Percentiles rank a stretch among this genome's conserved stretches.
Evolutionary conservation across 2,113 vertebrate genomes (phyloP).

Genomic region (sheep (Ovis aries)): DNA sequence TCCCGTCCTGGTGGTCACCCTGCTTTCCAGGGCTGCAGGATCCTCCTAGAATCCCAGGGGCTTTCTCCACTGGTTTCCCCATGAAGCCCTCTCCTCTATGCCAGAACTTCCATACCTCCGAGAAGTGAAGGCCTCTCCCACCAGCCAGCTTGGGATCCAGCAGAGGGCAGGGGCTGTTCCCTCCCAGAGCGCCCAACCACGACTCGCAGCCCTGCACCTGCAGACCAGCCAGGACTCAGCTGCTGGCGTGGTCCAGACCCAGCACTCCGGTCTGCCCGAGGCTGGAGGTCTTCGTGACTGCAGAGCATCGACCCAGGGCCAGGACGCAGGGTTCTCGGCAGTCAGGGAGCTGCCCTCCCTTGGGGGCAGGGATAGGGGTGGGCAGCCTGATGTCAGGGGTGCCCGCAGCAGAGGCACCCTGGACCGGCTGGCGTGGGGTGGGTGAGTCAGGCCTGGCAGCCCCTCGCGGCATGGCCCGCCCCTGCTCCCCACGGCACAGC

Average conservation of each 20-base stretch:
- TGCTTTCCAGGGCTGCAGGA: not conserved
- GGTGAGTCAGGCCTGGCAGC: not conserved
- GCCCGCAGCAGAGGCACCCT: fast-evolving
- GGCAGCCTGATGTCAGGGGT: too few species aligned
- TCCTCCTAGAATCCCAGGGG: fast-evolving
- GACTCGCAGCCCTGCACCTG: fast-evolving
- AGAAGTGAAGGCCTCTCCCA: not conserved
- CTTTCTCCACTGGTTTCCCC: not conserved
- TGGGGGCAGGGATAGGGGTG: not conserved
- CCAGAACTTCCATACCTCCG: fast-evolving
- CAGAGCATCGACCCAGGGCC: fast-evolving
- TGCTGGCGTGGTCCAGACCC: fast-evolving
- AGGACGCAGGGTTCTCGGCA: not conserved
- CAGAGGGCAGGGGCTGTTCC: not conserved
- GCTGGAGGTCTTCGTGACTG: not conserved
- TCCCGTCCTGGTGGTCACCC: fast-evolving
- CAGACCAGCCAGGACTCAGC: fast-evolving
- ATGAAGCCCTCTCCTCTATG: fast-evolving
- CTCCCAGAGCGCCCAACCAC: fast-evolving
- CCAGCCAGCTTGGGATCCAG: too few species aligned
- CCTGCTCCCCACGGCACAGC: not conserved
- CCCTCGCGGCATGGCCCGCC: fast-evolving
- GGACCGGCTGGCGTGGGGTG: fast-evolving
- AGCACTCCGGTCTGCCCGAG: fast-evolving
- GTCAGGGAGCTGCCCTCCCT: too few species aligned